Conservation (phyloP, 2,797 vertebrate species). For the Chaetodon trifasciatus region DNA sequence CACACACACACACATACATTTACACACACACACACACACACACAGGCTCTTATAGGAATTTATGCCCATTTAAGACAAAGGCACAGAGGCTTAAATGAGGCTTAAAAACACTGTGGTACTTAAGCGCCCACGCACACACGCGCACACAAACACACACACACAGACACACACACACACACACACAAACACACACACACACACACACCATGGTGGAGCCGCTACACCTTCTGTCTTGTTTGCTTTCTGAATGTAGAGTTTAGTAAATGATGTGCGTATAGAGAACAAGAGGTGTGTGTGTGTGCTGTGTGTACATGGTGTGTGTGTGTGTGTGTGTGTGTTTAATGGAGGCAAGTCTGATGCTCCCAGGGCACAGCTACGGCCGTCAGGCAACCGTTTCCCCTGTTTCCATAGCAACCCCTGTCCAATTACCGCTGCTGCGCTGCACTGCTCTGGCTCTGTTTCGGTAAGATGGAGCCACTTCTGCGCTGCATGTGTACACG, state of each 20-base stretch:
- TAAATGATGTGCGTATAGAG: not conserved
- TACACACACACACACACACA: not conserved
- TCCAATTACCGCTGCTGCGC: slow-evolving; percentile 89
- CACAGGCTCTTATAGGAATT: slow-evolving; percentile 16
- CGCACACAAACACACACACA: slow-evolving; percentile 40
- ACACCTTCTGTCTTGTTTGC: slow-evolving; percentile 22
- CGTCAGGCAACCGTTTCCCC: slow-evolving; percentile 92
- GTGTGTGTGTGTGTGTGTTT: slow-evolving; percentile 48
- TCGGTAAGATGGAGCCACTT: slow-evolving; percentile 84
- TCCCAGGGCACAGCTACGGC: slow-evolving; percentile 89
- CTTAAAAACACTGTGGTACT: slow-evolving; percentile 21
- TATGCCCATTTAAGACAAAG: slow-evolving; percentile 50
- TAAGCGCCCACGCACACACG: slow-evolving; percentile 23
- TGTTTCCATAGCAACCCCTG: slow-evolving; percentile 98
- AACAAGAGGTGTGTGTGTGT: slow-evolving; percentile 32
- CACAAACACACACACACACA: slow-evolving; percentile 39
- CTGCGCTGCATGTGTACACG: slow-evolving; percentile 39
- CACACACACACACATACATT: no score
- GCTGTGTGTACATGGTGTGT: slow-evolving; percentile 36
- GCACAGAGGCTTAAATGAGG: slow-evolving; percentile 43
- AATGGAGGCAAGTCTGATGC: slow-evolving; percentile 82
- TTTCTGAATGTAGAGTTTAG: slow-evolving; percentile 16
- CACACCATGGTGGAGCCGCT: slow-evolving; percentile 26
- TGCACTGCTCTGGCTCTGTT: slow-evolving; percentile 81
- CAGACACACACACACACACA: slow-evolving; percentile 35